Evolutionary conservation across 2,113 vertebrate species (phyloP).

Genomic region (Alouatta palliata): DNA sequence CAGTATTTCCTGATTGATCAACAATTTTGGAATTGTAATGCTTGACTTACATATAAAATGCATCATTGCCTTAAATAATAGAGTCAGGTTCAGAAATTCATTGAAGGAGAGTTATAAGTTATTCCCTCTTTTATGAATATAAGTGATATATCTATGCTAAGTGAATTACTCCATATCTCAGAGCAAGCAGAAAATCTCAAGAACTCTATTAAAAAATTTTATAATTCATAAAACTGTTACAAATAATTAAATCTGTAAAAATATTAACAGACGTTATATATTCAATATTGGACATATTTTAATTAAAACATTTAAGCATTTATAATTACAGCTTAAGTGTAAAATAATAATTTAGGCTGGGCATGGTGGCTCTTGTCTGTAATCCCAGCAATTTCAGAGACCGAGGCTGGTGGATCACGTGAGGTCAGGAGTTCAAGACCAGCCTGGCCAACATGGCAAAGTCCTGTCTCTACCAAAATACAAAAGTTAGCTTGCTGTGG

Average conservation of each 20-base stretch:
- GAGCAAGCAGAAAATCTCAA: not conserved
- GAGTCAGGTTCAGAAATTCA: not conserved
- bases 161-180: not conserved
- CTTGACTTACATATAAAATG: not conserved
- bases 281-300: not conserved
- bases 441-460: too few species aligned
- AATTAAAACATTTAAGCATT: not conserved
- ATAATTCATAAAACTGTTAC: not conserved
- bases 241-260: constrained; percentile 20
- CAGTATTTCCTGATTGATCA: not conserved
- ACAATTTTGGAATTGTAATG: constrained; percentile 25
- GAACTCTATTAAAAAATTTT: not conserved
- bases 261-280: not conserved
- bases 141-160: not conserved
- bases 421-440: too few species aligned
- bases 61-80: not conserved
- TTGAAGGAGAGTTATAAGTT: not conserved
- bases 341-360: not conserved
- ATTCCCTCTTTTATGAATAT: not conserved
- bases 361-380: too few species aligned
- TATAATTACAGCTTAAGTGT: not conserved
- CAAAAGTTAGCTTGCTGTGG: too few species aligned
- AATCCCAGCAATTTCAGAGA: too few species aligned
- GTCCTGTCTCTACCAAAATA: too few species aligned
- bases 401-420: too few species aligned